Evolutionary conservation across 1,140 invertebrate genomes (phyloP), one percentile per base, ranked within the genome.

Genomic region (Ceratosolen fusciceps): DNA sequence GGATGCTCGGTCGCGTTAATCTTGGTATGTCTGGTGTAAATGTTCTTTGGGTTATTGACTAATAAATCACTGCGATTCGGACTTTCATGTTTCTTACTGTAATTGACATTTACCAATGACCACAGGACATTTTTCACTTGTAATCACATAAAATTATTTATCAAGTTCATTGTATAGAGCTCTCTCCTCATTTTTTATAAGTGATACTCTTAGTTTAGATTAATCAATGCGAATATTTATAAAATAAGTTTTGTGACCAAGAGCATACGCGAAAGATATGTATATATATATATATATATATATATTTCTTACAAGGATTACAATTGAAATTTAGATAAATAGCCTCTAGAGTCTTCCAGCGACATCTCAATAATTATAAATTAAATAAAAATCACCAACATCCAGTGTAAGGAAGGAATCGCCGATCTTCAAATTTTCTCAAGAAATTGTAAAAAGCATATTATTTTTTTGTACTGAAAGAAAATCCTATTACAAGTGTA

Each of bases 1-100:
- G 95, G 47, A 95, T 95, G 91, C 88, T 96, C 31, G 95, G 95
- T 80, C 91, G 94, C 81, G 93, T 96, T 0, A 96, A 95, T 88
- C 88, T 96, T 49, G 95, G 95, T 76, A 92, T 92, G 84, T 95
- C 94, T 65, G 95, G 95, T 77, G 90, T 96, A 29, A 96, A 96
- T 86, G 92, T 96, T 80, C 87, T 96, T 70, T 96, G 95, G 93
- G 93, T 96, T 26, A 93, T 96, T 79, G 92, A 94, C 75, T 81
- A 56, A 80, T 56, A 0, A 43, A 52, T 21, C 9, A 52, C 14
- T 29, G 19, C 2, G 19, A 37, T 2, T 19, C 21, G 12, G 16
- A 37, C 65, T 72, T 78, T 73, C 29, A 49, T 21, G 21, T 52
- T 7, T 52, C 49, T 47, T 47, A 31, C 9, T 16, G 34, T 72